These are phyloP conservation scores for Stegastes partitus DNA, from an alignment of 2,113 vertebrate species.

Conservation along the genomic window DNA sequence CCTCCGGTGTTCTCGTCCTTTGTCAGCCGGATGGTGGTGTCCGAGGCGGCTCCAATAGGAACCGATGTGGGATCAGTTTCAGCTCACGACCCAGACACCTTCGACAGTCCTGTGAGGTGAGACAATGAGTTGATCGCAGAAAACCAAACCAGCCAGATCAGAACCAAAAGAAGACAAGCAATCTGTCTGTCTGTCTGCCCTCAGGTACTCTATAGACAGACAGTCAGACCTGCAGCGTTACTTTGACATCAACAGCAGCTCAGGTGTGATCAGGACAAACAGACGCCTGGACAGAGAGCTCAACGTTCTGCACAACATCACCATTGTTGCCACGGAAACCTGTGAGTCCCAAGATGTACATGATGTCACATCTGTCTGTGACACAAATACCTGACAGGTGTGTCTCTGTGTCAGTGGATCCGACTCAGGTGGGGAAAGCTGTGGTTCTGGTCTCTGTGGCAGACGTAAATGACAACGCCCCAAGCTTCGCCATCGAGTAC, in stretches of 20 bases:
- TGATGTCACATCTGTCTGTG: not conserved
- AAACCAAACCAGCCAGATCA: too few species aligned
- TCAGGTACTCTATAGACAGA: slow-evolving; percentile 56
- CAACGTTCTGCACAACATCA: slow-evolving; percentile 54
- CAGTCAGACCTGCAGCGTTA: slow-evolving; percentile 3
- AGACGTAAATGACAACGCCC: slow-evolving; percentile 61
- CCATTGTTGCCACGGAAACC: slow-evolving; percentile 42
- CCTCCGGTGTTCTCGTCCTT: slow-evolving; percentile 34
- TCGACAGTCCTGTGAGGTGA: slow-evolving; percentile 46
- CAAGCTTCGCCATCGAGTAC: slow-evolving; percentile 13
- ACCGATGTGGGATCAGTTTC: slow-evolving; percentile 51
- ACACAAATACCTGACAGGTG: slow-evolving; percentile 3
- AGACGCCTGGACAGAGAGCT: slow-evolving; percentile 51
- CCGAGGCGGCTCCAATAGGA: slow-evolving; percentile 46
- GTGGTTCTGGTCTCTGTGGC: slow-evolving; percentile 58
- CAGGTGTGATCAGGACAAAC: slow-evolving; percentile 45
- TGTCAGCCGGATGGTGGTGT: slow-evolving; percentile 30
- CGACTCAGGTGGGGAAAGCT: slow-evolving; percentile 39
- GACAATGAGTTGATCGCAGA: not conserved
- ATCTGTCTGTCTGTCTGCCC: not conserved
- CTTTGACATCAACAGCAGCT: slow-evolving; percentile 50
- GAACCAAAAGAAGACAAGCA: too few species aligned
- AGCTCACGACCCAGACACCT: slow-evolving; percentile 46
- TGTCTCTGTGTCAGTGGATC: slow-evolving; percentile 33
- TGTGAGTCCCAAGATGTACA: slow-evolving; percentile 14